Conservation (phyloP, 2,113 vertebrate species). For the Oryzias melastigma region DNA sequence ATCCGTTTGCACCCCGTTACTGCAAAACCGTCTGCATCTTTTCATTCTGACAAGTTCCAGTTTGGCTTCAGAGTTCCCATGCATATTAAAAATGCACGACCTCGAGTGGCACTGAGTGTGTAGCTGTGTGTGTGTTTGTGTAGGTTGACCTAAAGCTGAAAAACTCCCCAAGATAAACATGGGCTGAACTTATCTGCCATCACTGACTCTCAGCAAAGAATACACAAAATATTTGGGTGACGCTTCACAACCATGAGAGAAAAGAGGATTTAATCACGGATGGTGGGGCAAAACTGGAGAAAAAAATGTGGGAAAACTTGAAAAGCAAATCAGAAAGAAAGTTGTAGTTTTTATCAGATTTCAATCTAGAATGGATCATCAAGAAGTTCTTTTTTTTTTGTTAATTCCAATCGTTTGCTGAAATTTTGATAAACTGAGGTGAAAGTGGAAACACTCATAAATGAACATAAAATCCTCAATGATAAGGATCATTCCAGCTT, state of each 20-base stretch:
- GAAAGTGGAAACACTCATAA: no score
- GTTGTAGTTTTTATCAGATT: no score
- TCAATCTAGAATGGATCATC: no score
- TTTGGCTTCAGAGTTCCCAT: constrained; percentile 30
- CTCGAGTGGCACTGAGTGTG: not conserved
- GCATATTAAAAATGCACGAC: constrained; percentile 13
- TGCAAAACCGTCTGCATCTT: constrained; percentile 9
- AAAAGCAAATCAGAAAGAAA: not conserved
- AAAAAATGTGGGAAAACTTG: not conserved
- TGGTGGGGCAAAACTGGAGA: not conserved
- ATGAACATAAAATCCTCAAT: not conserved
- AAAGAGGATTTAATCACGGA: not conserved
- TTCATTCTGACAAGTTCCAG: constrained; percentile 11
- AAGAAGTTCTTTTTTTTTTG: no score
- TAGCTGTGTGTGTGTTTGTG: not conserved
- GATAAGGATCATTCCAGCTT: not conserved
- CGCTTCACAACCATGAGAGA: constrained; percentile 21
- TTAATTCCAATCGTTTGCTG: no score
- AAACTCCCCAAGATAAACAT: constrained; percentile 31
- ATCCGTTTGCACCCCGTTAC: constrained; percentile 2
- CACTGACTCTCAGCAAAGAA: constrained; percentile 6
- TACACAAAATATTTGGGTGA: constrained; percentile 11
- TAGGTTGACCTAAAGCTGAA: constrained; percentile 32
- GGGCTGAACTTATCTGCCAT: constrained; percentile 13
- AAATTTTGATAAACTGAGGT: no score